Conservation (phyloP, 2,797 vertebrate genomes). For the Sciaenops ocellatus region DNA sequence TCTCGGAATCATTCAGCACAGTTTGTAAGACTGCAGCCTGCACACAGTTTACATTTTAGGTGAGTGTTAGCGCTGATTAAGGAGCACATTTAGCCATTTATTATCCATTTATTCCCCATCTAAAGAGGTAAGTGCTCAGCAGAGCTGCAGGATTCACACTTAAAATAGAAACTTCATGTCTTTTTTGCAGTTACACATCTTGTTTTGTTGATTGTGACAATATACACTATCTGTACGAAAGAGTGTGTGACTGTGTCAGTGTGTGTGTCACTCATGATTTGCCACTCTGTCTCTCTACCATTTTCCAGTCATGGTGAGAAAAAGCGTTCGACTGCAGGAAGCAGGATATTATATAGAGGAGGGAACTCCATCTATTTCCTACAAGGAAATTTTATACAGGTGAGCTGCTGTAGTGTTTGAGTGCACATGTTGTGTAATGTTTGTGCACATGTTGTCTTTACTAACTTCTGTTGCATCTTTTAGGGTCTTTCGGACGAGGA, state of each 20-base stretch:
- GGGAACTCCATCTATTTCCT: background rate
- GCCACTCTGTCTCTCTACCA: background rate
- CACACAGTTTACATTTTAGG: background rate
- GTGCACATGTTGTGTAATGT: background rate
- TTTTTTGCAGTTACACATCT: no score
- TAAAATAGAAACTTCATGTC: background rate
- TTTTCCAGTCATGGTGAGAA: background rate
- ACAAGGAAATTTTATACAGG: background rate
- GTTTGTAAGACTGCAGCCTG: background rate
- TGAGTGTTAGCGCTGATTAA: background rate
- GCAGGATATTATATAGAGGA: background rate
- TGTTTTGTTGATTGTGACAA: background rate
- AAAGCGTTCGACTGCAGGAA: background rate
- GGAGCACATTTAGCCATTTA: background rate
- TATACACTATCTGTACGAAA: background rate
- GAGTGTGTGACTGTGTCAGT: background rate
- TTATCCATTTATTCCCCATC: no score
- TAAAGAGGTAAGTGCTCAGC: background rate
- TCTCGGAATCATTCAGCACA: background rate
- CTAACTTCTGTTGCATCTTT: background rate
- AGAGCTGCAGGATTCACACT: background rate
- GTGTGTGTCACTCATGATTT: background rate
- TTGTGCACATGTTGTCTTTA: background rate
- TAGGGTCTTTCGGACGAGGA: slow-evolving; percentile 8
- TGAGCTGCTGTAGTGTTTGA: background rate